Conservation (phyloP, 2,113 vertebrate species). For the Falcunculus frontatus region DNA sequence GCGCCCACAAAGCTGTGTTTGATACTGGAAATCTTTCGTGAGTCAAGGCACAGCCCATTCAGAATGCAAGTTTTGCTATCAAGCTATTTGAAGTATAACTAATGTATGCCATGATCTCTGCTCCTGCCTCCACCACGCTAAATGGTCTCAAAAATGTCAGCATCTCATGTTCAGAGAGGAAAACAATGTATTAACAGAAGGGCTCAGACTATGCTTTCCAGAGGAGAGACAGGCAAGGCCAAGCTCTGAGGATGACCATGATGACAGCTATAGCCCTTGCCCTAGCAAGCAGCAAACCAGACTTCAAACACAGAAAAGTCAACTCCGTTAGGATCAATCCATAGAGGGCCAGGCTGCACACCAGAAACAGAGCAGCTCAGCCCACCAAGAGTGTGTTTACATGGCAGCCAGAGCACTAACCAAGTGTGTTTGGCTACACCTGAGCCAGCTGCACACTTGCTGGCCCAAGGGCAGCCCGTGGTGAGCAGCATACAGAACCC, state of each 20-base stretch:
- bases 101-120: not conserved
- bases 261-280: not conserved
- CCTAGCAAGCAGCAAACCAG: not conserved
- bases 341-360: not conserved
- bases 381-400: not conserved
- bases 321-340: not conserved
- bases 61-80: not conserved
- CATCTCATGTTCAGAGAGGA: not conserved
- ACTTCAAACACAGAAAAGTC: not conserved
- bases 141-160: not conserved
- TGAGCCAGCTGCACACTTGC: not conserved
- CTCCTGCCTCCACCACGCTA: not conserved
- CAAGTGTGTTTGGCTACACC: not conserved
- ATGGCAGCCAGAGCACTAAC: not conserved
- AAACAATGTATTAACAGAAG: rapidly evolving
- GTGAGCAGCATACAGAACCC: not conserved
- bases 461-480: not conserved
- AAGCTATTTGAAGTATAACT: not conserved
- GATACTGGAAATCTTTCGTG: not conserved
- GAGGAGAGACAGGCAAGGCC: not conserved
- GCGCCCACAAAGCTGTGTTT: not conserved
- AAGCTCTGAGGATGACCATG: not conserved
- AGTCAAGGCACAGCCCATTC: not conserved
- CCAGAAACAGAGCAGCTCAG: not conserved
- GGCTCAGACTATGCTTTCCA: not conserved